These are phyloP conservation scores for Polypterus bichir DNA, from an alignment of 2,113 vertebrate genomes.

Conservation along the genomic window DNA sequence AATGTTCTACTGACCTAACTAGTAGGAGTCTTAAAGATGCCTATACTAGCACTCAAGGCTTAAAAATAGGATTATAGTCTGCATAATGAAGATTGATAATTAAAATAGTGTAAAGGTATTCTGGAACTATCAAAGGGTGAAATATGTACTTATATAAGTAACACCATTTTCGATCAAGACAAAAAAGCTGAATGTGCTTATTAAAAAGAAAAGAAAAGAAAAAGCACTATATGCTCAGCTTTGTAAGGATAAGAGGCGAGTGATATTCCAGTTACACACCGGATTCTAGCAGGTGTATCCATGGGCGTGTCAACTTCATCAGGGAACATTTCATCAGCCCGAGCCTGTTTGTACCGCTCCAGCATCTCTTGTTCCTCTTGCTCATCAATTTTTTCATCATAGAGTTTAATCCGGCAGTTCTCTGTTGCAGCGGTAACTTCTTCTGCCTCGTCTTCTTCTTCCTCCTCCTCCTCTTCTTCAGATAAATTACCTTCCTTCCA, in stretches of 20 bases:
- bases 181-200: too few species aligned
- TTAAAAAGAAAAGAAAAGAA: too few species aligned
- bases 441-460: slow-evolving; percentile 66
- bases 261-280: slow-evolving; percentile 42
- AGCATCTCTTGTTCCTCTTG: slow-evolving; percentile 72
- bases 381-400: slow-evolving; percentile 68
- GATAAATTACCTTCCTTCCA: slow-evolving; percentile 35
- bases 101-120: too few species aligned
- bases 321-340: slow-evolving; percentile 82
- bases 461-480: slow-evolving; percentile 43
- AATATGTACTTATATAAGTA: too few species aligned
- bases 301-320: slow-evolving; percentile 90
- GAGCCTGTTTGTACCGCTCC: slow-evolving; percentile 75
- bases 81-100: too few species aligned
- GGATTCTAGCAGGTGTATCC: slow-evolving; percentile 57
- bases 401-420: slow-evolving; percentile 53
- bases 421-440: slow-evolving; percentile 29
- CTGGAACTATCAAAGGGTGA: too few species aligned
- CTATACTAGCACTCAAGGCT: too few species aligned
- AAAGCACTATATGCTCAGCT: too few species aligned
- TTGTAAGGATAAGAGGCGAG: not conserved
- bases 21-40: too few species aligned
- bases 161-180: too few species aligned
- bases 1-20: too few species aligned
- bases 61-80: too few species aligned